These are phyloP conservation scores for Andrena trimmerana DNA, from an alignment of 2,888 invertebrate species.

Conservation along the genomic window DNA sequence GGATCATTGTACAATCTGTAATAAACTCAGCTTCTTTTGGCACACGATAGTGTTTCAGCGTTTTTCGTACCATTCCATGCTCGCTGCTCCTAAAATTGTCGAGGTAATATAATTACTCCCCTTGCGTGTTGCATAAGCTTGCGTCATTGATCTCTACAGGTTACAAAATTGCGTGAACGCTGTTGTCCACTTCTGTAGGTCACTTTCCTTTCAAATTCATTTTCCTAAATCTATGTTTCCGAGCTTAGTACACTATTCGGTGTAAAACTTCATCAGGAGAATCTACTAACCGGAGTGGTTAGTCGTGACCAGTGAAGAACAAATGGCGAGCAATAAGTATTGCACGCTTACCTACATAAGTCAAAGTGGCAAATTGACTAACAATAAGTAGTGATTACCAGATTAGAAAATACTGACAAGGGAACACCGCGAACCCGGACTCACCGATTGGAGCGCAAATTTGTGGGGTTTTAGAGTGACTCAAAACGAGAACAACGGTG, in stretches of 20 bases:
- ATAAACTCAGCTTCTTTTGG: conserved; percentile 23
- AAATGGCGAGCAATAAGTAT: not conserved
- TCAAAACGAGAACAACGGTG: no score
- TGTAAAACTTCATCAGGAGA: not conserved
- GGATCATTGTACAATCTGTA: not conserved
- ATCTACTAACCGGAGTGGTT: not conserved
- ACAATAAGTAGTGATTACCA: not conserved
- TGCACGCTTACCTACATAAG: no score
- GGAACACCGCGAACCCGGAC: no score
- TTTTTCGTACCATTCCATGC: not conserved
- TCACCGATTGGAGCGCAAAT: no score
- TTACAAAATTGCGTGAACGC: not conserved
- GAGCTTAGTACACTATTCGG: not conserved
- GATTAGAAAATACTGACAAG: not conserved
- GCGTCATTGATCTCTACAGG: not conserved
- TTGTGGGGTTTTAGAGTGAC: no score
- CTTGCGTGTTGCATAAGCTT: not conserved
- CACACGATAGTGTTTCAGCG: not conserved
- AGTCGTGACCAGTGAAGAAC: not conserved
- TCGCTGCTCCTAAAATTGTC: not conserved
- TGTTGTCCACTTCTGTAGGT: no score
- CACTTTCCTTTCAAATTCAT: no score
- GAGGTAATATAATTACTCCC: not conserved
- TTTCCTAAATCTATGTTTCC: no score
- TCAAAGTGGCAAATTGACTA: not conserved